Evolutionary conservation across 2,113 vertebrate genomes (phyloP), one percentile per base, ranked within the genome.

Genomic region (Microcebus jonahi): DNA sequence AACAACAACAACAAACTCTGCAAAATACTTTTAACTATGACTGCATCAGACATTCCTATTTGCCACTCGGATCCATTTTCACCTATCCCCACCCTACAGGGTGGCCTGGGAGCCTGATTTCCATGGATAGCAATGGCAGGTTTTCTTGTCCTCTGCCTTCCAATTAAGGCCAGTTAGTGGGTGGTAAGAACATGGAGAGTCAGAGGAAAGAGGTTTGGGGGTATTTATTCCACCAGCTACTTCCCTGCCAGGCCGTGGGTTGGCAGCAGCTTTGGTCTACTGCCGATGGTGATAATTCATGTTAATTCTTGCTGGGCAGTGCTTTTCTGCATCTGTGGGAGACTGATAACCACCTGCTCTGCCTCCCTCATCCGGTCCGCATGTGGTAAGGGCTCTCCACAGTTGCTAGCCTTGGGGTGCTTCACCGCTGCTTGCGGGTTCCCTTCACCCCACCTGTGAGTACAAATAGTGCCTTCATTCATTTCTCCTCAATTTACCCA

Each of bases 151-250:
- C 27, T 86, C 80, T 53, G 63, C 25, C 42, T 86, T 84, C 50
- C 89, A 59, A 0, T 13, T 45, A 76, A 25, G 48, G 53, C 67
- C 77, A 65, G 18, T 63, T 14, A 61, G 70, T 61, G 67, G 18
- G 31, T 81, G 55, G 48, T 25, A 39, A 81, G 4, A n/a, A 21
- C 34, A 27, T 7, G 4, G 8, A 96, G 17, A 7, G 68, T 8
- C 3, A 48, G 27, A 82, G 34, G 27, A 71, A 76, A 70, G 63
- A 91, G 71, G 25, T 53, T 85, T 39, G 9, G 18, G 81, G 39
- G 42, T 57, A 67, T 84, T 88, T 96, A 63, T 85, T 77, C 94
- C 31, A 77, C 76, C 25, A 91, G 73, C 39, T 9, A n/a, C 75
- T 86, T 91, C 9, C 57, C 70, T 85, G 50, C 39, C 59, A 68